Percentiles rank a stretch among this genome's conserved stretches.
phyloP scores from a whole-genome alignment of 1,140 invertebrate genomes.

The Drosophila carrolli region DNA sequence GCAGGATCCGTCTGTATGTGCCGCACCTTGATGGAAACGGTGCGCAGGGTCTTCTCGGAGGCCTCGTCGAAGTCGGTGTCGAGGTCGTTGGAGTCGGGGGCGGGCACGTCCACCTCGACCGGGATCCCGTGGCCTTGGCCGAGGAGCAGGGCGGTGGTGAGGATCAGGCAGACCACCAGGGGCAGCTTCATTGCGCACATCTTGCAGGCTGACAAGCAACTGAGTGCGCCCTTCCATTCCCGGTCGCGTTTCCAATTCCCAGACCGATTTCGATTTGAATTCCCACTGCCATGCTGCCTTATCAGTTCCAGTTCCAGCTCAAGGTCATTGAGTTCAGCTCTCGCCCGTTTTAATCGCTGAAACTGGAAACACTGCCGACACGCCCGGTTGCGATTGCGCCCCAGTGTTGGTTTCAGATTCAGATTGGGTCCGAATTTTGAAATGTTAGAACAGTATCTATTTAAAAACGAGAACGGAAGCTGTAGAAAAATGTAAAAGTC shows the following conservation, averaged over 20 bases:
- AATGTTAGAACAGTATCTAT: too few species aligned
- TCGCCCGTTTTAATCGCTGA: slow-evolving; percentile 1
- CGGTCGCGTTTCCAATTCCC: neutral
- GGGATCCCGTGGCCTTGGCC: slow-evolving; percentile 2
- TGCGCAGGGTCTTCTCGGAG: slow-evolving; percentile 23
- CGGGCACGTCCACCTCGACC: neutral
- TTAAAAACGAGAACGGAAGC: too few species aligned
- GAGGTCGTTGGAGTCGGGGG: neutral
- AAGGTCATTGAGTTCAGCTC: neutral
- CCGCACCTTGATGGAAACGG: slow-evolving; percentile 68
- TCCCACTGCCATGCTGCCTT: neutral
- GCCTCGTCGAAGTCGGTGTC: slow-evolving; percentile 7
- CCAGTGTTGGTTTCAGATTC: neutral
- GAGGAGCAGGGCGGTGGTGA: neutral
- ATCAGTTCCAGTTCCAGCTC: slow-evolving; percentile 1
- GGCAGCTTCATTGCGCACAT: slow-evolving; percentile 6
- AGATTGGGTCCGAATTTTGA: neutral
- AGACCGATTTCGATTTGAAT: too few species aligned
- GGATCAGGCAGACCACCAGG: slow-evolving; percentile 8
- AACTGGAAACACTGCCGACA: neutral
- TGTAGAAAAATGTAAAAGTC: too few species aligned
- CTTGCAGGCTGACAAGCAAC: slow-evolving; percentile 4
- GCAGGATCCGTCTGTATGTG: slow-evolving; percentile 63
- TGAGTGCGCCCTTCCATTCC: slow-evolving; percentile 1
- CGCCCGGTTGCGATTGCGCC: neutral